Evolutionary conservation across 2,113 vertebrate species (phyloP), one percentile per base, ranked within the genome.

Genomic region (Thymallus thymallus): DNA sequence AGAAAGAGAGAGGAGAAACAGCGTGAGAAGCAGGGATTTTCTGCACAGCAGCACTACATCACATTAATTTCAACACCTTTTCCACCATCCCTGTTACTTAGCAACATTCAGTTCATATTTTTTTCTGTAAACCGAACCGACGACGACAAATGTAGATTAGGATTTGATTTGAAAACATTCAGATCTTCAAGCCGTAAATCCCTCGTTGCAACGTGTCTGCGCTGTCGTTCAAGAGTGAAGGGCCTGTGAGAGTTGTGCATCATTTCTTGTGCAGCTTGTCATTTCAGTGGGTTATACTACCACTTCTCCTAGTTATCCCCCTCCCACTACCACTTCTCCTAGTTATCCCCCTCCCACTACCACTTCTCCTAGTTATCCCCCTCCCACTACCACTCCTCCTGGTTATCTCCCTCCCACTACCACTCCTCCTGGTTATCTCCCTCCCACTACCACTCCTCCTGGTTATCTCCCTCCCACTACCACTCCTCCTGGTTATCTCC

Each of bases 31-130:
- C 82, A 74, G 79, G 67, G 81, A 83, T 92, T 89, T 89, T 79
- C 85, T 91, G 80, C 85, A 92, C 71, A 73, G 84, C 79, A 13
- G 3, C 14, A 87, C 80, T 82, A 85, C 83, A 89, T 85, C 80
- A 90, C 87, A 91, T 87, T 88, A 79, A 88, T 88, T 85, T 88
- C 88, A 76, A 80, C 80, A 90, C 86, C 87, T 86, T 76, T 82
- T 84, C 87, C 85, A 75, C 86, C 82, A 87, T 85, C 82, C 82
- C 85, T 89, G 90, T 91, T 91, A 90, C 89, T 90, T 89, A 90
- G 88, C 90, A 91, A 91, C 89, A 90, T 90, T 91, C 90, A 89
- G 84, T 89, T 80, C 80, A 73, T 22, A 5, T 61, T 24, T 61
- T 41, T 41, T 41, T 41, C 22, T 61, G 12, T 24, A n/a, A 22